Base-by-base conservation (phyloP, 2,888 invertebrate genomes). In the Torymus tubicola region DNA sequence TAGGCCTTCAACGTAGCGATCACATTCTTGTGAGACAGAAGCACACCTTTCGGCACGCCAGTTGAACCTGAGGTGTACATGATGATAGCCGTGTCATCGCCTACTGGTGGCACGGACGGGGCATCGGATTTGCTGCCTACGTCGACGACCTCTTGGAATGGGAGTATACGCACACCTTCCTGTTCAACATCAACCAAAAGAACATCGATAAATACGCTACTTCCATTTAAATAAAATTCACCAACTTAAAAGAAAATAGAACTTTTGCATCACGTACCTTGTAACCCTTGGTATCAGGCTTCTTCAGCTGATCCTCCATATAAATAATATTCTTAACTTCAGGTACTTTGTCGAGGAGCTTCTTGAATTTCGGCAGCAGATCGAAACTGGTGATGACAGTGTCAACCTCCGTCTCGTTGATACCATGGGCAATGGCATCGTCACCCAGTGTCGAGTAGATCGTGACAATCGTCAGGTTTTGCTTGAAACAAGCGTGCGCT, bases 51-150 rank as follows among this genome's bases (percentile, higher is more conserved):
- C 0, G 98, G 98, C 81, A 96, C 94, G 73, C 98, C 99, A 3
- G 99, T 99, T 0, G 98, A 98, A 8, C 99, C 99, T 85, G 98
- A 98, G 2, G 99, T 99, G 93, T 99, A 99, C 99, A 99, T 99
- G 61, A 99, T 96, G 87, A 99, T 97, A 69, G 99, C 99, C 4
- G 95, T 94, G 91, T 99, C 99, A 14, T 94, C 92, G 8, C 94
- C 91, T 8, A 91, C 91, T 1, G 97, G 96, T 8, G 94, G 93
- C 4, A 92, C 91, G 21, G 83, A 71, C 50, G 80, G 84, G 16
- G 86, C 87, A 0, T 72, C 85, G 5, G 91, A 90, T 1, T 85
- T 77, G 67, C 90, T 91, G 14, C 95, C 95, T 57, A 89, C 90
- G 76, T 93, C 91, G 70, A 95, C 91, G 0, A 96, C 93, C 69